Percentiles rank a stretch among this genome's conserved stretches.
Conservation (phyloP, 35 echinoderm and acorn worm genomes). For the Apostichopus parvimensis region DNA sequence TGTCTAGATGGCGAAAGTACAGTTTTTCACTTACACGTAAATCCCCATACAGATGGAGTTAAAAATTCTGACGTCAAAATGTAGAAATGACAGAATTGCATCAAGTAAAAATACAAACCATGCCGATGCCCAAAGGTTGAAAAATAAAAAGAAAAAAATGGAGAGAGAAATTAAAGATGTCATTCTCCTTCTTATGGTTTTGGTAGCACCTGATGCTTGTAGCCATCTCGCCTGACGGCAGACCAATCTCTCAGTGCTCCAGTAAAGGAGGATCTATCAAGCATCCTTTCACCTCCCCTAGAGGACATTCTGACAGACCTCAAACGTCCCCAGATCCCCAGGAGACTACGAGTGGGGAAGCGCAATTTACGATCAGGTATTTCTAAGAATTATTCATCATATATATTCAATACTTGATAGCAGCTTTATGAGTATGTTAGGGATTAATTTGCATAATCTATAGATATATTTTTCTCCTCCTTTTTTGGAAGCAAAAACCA, state of each 20-base stretch:
- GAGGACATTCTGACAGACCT: conserved; percentile 51
- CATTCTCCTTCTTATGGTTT: not conserved
- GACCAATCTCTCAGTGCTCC: conserved; percentile 59
- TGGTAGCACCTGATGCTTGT: conserved; percentile 67
- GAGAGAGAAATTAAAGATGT: not conserved
- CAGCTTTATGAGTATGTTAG: no score
- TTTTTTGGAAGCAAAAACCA: no score
- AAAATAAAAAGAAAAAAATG: not conserved
- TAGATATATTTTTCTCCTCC: no score
- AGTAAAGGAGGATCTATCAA: not conserved
- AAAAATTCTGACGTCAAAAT: no score
- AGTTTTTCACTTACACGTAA: no score
- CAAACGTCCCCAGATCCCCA: conserved; percentile 76
- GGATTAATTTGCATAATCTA: no score
- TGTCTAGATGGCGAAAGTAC: no score
- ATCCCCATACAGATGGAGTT: no score
- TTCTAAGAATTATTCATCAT: no score
- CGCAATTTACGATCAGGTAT: conserved; percentile 84
- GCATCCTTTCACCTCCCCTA: conserved; percentile 33
- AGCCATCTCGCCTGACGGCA: conserved; percentile 66
- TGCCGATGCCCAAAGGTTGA: not conserved
- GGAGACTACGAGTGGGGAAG: conserved; percentile 61
- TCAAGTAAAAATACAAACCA: no score
- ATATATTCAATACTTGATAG: no score
- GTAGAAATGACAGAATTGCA: no score